A percentile compares a stretch with the other conserved stretches of the same genome.
phyloP scores from a whole-genome alignment of 2,113 vertebrate species.

The Stigmatopora nigra region DNA sequence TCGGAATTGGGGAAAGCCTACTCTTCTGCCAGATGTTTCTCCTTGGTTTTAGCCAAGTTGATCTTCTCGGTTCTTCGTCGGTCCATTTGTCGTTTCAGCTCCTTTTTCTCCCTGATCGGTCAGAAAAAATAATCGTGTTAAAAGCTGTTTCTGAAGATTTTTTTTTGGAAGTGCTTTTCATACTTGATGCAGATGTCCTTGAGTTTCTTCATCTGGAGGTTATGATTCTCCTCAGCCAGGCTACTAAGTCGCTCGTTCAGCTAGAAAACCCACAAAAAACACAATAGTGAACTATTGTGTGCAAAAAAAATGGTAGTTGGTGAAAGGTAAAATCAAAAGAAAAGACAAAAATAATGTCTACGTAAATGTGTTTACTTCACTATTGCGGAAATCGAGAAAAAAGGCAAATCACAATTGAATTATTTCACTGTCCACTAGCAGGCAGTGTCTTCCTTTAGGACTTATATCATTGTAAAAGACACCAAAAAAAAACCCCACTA shows the following conservation, averaged over 20 bases:
- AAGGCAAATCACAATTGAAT: too few relatives aligned
- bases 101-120: constrained; percentile 86
- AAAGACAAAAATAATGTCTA: too few relatives aligned
- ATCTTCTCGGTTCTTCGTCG: constrained; percentile 96
- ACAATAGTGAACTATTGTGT: too few relatives aligned
- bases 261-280: constrained; percentile 56
- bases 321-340: too few relatives aligned
- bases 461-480: too few relatives aligned
- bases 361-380: too few relatives aligned
- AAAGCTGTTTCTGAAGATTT: not conserved
- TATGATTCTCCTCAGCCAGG: constrained; percentile 88
- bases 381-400: too few relatives aligned
- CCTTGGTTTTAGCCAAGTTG: constrained; percentile 93
- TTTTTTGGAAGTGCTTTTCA: constrained; percentile 28
- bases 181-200: constrained; percentile 95
- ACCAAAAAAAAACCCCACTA: too few relatives aligned
- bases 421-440: too few relatives aligned
- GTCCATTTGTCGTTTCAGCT: constrained; percentile 96
- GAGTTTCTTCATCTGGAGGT: constrained; percentile 87
- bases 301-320: too few relatives aligned
- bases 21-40: constrained; percentile 97
- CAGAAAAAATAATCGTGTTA: not conserved
- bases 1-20: constrained; percentile 55
- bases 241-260: constrained; percentile 86
- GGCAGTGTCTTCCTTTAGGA: too few relatives aligned